Percentiles rank a stretch among this genome's conserved stretches.
Evolutionary conservation across 2,113 vertebrate genomes (phyloP).

Genomic region (Pteronura brasiliensis): DNA sequence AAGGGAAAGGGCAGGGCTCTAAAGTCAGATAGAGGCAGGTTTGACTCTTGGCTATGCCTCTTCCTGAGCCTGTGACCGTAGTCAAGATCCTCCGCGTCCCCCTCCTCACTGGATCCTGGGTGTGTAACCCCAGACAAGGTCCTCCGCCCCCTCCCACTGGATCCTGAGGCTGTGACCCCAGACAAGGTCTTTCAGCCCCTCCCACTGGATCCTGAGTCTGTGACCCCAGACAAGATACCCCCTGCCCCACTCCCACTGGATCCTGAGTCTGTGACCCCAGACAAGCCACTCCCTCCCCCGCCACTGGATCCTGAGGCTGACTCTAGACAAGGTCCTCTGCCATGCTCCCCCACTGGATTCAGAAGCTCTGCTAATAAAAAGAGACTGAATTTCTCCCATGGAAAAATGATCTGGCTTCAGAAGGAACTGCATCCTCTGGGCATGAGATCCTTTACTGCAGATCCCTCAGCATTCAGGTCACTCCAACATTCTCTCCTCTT

Average conservation of each 20-base stretch:
- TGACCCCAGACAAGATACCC: not conserved
- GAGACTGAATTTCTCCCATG: not conserved
- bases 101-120: not conserved
- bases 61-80: not conserved
- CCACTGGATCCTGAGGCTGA: not conserved
- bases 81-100: not conserved
- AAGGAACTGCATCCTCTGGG: not conserved
- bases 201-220: not conserved
- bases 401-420: not conserved
- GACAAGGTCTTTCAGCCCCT: not conserved
- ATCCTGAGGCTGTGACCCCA: not conserved
- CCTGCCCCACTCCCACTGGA: rapidly evolving
- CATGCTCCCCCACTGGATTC: not conserved
- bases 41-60: not conserved
- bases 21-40: not conserved
- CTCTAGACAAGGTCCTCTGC: not conserved
- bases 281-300: not conserved
- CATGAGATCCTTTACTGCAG: not conserved
- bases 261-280: not conserved
- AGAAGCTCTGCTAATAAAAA: not conserved
- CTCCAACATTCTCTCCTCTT: not conserved
- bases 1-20: not conserved
- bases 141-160: rapidly evolving
- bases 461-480: too few relatives aligned
- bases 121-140: not conserved